Evolutionary conservation across 2,888 invertebrate genomes (phyloP).

Genomic region (Drosophila dives): DNA sequence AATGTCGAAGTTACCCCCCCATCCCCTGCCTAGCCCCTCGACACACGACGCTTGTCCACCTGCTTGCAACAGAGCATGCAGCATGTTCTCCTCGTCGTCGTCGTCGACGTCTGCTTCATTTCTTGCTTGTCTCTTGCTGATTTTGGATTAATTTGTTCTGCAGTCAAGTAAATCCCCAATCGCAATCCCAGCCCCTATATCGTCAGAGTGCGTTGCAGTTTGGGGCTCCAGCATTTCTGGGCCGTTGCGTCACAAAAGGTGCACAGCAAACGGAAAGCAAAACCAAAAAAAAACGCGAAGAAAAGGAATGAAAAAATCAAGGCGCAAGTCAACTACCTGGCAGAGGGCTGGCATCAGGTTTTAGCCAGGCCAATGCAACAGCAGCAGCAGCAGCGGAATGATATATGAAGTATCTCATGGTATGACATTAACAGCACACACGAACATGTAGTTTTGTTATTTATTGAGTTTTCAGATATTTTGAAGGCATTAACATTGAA

Average conservation of each 20-base stretch:
- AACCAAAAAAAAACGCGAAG: conserved; percentile 13
- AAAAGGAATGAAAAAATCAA: conserved; percentile 11
- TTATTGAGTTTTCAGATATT: conserved; percentile 84
- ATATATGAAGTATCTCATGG: conserved; percentile 84
- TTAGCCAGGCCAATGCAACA: conserved; percentile 38
- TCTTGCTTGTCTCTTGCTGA: conserved; percentile 77
- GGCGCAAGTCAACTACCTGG: conserved; percentile 73
- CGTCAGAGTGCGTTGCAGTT: conserved; percentile 50
- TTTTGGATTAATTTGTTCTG: conserved; percentile 84
- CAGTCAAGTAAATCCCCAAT: conserved; percentile 74
- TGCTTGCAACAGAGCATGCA: conserved; percentile 31
- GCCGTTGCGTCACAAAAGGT: conserved; percentile 73
- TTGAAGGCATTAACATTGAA: conserved; percentile 84
- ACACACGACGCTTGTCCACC: not conserved
- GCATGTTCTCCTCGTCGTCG: conserved; percentile 36
- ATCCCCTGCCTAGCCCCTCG: not conserved
- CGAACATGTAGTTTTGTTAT: conserved; percentile 83
- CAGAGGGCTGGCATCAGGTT: conserved; percentile 62
- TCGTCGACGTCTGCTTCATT: conserved; percentile 44
- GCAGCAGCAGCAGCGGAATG: conserved; percentile 66
- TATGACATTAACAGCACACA: conserved; percentile 84
- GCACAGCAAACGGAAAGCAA: conserved; percentile 33
- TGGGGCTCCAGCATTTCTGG: conserved; percentile 38
- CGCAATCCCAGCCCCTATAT: conserved; percentile 51
- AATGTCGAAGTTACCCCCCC: conserved; percentile 24